phyloP scores from a whole-genome alignment of 2,797 vertebrate genomes.

The Paramormyrops hopkinsi region DNA sequence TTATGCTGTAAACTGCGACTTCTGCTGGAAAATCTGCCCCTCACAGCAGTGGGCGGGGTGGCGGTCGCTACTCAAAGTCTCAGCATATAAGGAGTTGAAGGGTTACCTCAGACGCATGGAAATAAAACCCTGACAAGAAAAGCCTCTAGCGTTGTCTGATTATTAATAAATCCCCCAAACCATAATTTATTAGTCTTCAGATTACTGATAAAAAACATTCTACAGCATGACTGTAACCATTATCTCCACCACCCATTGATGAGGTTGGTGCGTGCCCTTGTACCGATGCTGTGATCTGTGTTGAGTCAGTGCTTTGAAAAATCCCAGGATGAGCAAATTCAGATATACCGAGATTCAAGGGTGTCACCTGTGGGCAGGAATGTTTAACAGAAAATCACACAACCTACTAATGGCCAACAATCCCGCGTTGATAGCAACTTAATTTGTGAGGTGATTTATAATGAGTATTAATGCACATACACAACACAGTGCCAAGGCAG shows the following conservation, averaged over 20 bases:
- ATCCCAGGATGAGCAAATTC: neutral
- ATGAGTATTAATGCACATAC: neutral
- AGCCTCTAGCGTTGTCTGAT: neutral
- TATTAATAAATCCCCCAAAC: neutral
- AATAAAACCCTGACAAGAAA: neutral
- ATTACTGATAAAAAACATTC: neutral
- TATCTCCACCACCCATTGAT: neutral
- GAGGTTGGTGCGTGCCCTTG: neutral
- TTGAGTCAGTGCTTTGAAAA: neutral
- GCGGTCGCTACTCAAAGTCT: neutral
- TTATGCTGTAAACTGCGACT: neutral
- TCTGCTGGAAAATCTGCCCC: neutral
- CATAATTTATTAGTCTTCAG: neutral
- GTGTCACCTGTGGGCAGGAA: neutral
- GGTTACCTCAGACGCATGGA: neutral
- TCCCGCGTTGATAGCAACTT: neutral
- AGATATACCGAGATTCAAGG: neutral
- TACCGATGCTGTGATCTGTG: neutral
- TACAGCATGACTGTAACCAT: neutral
- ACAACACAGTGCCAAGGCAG: neutral
- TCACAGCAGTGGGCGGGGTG: neutral
- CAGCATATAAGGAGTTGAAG: neutral
- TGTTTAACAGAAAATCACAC: neutral
- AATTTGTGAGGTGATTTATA: neutral
- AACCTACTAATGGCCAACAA: neutral